Evolutionary conservation across 2,113 vertebrate genomes (phyloP), one percentile per base, ranked within the genome.

Genomic region (Malurus cyaneus): DNA sequence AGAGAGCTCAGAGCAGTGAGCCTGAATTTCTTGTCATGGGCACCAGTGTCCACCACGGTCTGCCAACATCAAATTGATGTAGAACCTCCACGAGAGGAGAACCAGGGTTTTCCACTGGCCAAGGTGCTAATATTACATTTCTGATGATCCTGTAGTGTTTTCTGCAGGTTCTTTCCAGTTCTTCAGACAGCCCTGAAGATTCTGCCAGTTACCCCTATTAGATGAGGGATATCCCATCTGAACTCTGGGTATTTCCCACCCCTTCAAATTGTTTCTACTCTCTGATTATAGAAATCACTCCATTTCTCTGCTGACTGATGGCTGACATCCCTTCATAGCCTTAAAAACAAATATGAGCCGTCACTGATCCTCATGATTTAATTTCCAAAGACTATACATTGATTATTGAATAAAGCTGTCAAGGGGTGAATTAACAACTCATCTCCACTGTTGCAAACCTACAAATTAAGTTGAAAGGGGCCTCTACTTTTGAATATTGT

Each of bases 391-490:
- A 59, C 72, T 82, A 24, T 67, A 71, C 59, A 77, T 81, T 1
- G 42, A 80, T 91, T 77, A 49, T 54, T 52, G 64, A 88, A 93
- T 84, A 79, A 87, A 93, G 65, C 46, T 83, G 76, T 60, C 86
- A 83, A 81, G 66, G 46, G 28, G 50, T 77, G 90, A 94, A 93
- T 79, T 89, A 94, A 65, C 72, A 56, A 91, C 77, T 87, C 74
- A 65, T 73, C 29, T 80, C 53, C 69, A 23, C 31, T 24, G 23
- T 28, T 84, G 73, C 73, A 86, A 80, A 92, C 50, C 77, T 80
- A 84, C 66, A 90, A 87, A 97, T 93, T 74, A 84, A 72, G 29
- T 62, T 60, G 64, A 90, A 92, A 92, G 42, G 41, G 69, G 74
- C 59, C 49, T 47, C 49, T 72, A 20, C 42, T 94, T 74, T 83